Evolutionary conservation across 2,888 invertebrate species (phyloP).

Genomic region (Elegia similella): DNA sequence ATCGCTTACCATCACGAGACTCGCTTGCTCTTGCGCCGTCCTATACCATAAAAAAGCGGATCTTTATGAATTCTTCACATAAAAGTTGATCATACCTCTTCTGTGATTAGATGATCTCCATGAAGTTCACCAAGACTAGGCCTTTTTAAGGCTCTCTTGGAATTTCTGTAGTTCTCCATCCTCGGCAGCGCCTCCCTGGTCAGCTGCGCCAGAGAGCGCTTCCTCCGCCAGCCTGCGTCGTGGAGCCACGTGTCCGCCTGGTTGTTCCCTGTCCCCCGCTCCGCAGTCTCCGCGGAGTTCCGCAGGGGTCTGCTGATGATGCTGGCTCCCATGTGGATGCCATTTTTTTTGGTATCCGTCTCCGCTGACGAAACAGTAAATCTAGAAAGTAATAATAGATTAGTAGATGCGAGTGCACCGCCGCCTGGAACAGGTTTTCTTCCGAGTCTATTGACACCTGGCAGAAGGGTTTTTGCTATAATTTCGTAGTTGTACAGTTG

Average conservation of each 20-base stretch:
- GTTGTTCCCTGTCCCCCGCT: conserved; percentile 39
- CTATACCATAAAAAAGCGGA: neutral
- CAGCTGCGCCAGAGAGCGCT: conserved; percentile 84
- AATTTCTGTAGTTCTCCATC: conserved; percentile 91
- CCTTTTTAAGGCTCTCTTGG: conserved; percentile 88
- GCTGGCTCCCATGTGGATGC: conserved; percentile 70
- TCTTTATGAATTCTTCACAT: neutral
- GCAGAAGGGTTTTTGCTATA: neutral
- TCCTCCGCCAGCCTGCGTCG: conserved; percentile 73
- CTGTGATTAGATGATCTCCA: conserved; percentile 79
- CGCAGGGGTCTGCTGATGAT: conserved; percentile 69
- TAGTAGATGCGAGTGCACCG: neutral
- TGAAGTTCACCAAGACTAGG: conserved; percentile 93
- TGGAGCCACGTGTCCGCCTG: conserved; percentile 71
- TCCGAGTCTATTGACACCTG: conserved; percentile 4
- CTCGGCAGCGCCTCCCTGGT: conserved; percentile 90
- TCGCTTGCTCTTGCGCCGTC: no score
- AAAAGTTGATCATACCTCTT: conserved; percentile 51
- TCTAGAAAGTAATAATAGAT: conserved; percentile 35
- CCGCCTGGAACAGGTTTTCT: neutral
- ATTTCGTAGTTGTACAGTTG: no score
- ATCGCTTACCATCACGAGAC: no score
- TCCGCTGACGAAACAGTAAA: conserved; percentile 69
- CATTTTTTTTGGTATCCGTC: conserved; percentile 66
- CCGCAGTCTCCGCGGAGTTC: conserved; percentile 55